These are phyloP conservation scores for Petrocephalus zakoni DNA, from an alignment of 2,113 vertebrate species.

Conservation along the genomic window DNA sequence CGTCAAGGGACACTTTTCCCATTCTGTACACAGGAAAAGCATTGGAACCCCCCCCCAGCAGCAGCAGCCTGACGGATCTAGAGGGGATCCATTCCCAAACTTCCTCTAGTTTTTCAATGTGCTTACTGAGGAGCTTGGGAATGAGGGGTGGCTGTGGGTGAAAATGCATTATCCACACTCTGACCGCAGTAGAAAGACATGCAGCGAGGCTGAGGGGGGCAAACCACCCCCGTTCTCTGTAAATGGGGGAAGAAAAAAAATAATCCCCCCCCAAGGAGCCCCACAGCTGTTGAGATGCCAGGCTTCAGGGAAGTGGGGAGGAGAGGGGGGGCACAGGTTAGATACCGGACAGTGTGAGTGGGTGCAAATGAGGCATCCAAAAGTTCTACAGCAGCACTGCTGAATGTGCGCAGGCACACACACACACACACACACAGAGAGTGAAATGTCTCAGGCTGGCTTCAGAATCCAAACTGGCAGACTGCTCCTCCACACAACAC, in stretches of 20 bases:
- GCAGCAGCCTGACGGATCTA: background rate
- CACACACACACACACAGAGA: background rate
- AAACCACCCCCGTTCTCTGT: background rate
- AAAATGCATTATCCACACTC: background rate
- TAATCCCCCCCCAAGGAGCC: background rate
- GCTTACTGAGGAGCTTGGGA: background rate
- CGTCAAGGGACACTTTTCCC: background rate
- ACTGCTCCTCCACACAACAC: background rate
- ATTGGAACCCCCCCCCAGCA: background rate
- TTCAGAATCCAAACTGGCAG: background rate
- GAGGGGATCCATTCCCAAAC: background rate
- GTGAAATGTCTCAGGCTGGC: background rate
- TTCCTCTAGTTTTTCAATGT: background rate
- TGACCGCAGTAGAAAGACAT: background rate
- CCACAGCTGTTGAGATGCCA: slow-evolving; percentile 9
- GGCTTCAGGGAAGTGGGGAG: background rate
- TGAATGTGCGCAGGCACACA: background rate
- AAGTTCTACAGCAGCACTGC: background rate
- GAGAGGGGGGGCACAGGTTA: background rate
- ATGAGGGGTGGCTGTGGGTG: background rate
- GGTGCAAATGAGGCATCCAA: background rate
- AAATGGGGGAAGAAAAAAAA: background rate
- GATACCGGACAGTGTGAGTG: background rate
- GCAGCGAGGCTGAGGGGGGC: background rate
- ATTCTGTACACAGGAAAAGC: background rate